Percentiles rank a stretch among this genome's conserved stretches.
Conservation (phyloP, 2,113 vertebrate species). For the Mus musculus region GRCm39 chr12:97136001-97136500, state of each 20-base stretch:
- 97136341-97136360: background rate
- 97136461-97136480: background rate
- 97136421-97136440: accelerated
- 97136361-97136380: background rate
- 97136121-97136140: no score
- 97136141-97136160: no score
- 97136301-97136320: background rate
- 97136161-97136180: background rate
- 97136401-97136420: no score
- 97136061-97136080: background rate
- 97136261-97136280: background rate
- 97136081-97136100: no score
- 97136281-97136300: background rate
- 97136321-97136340: background rate
- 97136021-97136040: background rate
- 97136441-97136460: background rate
- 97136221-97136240: background rate
- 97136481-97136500: no score
- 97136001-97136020: background rate
- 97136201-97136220: background rate
- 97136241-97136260: background rate
- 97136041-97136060: background rate
- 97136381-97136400: background rate
- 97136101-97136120: no score
- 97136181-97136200: background rate